Percentiles rank a stretch among this genome's conserved stretches.
Evolutionary conservation across 92 coral and sea anemone genomes (phyloP).

Genomic region (Desmophyllum pertusum): DNA sequence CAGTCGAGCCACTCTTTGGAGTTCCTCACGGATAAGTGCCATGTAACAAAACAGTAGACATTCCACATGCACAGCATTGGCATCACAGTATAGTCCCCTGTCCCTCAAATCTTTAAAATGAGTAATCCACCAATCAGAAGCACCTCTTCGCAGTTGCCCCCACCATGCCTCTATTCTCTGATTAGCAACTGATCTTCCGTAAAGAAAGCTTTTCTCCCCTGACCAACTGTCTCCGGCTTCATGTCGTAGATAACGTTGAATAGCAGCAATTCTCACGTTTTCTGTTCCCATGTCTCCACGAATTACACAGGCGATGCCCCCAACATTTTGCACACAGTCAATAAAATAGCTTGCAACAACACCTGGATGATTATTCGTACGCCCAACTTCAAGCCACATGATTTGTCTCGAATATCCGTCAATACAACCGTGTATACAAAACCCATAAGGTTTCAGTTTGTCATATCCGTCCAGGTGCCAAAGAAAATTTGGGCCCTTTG

Average conservation of each 20-base stretch:
- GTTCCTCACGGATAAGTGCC: constrained; percentile 51
- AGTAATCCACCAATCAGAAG: constrained; percentile 65
- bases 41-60: constrained; percentile 59
- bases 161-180: constrained; percentile 75
- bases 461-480: constrained; percentile 75
- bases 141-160: constrained; percentile 62
- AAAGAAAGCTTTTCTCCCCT: constrained; percentile 56
- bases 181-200: constrained; percentile 62
- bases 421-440: constrained; percentile 58
- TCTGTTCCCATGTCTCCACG: constrained; percentile 64
- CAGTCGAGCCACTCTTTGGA: constrained; percentile 53
- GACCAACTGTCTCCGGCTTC: constrained; percentile 56
- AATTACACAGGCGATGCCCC: constrained; percentile 59
- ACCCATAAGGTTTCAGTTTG: no score
- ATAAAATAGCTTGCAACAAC: constrained; percentile 47
- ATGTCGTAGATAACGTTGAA: constrained; percentile 58
- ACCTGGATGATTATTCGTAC: constrained; percentile 49
- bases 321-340: constrained; percentile 47
- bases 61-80: constrained; percentile 61
- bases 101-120: constrained; percentile 63
- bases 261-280: constrained; percentile 56
- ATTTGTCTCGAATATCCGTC: constrained; percentile 56
- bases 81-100: constrained; percentile 61
- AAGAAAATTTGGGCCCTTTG: constrained; percentile 66
- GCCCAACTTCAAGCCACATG: constrained; percentile 58